These are phyloP conservation scores for Patagioenas fasciata DNA, from an alignment of 2,113 vertebrate species.

Conservation along the genomic window DNA sequence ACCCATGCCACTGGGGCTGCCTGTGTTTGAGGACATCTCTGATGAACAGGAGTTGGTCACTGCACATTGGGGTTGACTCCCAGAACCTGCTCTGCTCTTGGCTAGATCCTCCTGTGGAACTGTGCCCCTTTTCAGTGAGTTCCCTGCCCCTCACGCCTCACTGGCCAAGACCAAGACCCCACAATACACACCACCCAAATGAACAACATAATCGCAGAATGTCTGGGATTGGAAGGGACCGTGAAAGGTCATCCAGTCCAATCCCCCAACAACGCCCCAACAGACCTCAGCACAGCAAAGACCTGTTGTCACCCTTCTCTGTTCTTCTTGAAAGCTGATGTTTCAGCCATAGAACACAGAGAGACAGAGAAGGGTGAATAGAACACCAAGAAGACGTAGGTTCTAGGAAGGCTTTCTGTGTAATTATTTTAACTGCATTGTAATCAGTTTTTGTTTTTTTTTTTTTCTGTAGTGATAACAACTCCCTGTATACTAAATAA, in stretches of 20 bases:
- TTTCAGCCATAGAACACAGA: background rate
- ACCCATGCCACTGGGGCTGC: background rate
- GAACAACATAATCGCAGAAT: background rate
- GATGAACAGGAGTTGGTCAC: background rate
- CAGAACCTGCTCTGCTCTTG: background rate
- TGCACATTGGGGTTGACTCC: background rate
- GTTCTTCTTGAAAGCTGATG: background rate
- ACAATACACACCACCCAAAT: background rate
- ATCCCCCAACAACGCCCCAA: too few species aligned
- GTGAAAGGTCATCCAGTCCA: too few species aligned
- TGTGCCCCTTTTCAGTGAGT: background rate
- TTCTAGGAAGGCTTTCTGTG: background rate
- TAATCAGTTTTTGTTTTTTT: background rate
- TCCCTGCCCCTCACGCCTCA: background rate
- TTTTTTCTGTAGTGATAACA: background rate
- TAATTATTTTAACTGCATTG: background rate
- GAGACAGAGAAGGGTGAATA: background rate
- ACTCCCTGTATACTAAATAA: background rate
- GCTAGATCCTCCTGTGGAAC: background rate
- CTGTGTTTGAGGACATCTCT: background rate
- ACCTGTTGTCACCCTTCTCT: background rate
- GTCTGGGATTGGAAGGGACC: too few species aligned
- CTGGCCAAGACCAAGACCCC: background rate
- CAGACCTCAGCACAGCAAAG: background rate
- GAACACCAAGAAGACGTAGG: accelerated